Evolutionary conservation across 2,797 vertebrate species (phyloP).

Genomic region (Luscinia megarhynchos): DNA sequence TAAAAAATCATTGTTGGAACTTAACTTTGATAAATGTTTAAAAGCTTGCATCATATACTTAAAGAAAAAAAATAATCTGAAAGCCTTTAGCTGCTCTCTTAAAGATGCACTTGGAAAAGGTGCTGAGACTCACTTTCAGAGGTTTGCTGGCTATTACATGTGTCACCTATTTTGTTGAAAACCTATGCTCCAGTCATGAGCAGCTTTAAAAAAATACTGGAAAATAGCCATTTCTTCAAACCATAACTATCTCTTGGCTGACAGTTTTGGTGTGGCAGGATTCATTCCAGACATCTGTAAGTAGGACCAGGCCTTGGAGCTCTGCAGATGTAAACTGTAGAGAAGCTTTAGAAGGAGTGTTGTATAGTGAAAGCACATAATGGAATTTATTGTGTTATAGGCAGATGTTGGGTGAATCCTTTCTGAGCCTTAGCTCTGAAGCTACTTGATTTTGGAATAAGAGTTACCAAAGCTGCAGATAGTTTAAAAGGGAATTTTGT

Average conservation of each 20-base stretch:
- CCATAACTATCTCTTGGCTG: not conserved
- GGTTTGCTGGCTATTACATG: not conserved
- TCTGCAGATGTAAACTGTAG: not conserved
- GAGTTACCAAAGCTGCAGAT: not conserved
- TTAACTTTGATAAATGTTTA: not conserved
- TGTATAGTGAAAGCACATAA: not conserved
- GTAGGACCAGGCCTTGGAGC: not conserved
- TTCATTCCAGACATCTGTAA: conserved; percentile 13
- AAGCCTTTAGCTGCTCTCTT: not conserved
- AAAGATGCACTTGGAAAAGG: not conserved
- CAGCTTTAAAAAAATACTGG: not conserved
- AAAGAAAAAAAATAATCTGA: not conserved
- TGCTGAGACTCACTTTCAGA: not conserved
- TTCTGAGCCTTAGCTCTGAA: not conserved
- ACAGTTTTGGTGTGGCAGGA: not conserved
- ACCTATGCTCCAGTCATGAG: not conserved
- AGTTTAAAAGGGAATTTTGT: not conserved
- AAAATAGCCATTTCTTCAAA: not conserved
- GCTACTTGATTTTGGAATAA: not conserved
- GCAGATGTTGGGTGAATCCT: not conserved
- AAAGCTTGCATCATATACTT: not conserved
- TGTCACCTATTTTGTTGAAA: not conserved
- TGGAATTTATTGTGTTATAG: not conserved
- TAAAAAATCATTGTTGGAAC: not conserved
- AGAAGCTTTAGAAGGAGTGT: not conserved